Conservation (phyloP, 2,113 vertebrate species). For the Micromys minutus region DNA sequence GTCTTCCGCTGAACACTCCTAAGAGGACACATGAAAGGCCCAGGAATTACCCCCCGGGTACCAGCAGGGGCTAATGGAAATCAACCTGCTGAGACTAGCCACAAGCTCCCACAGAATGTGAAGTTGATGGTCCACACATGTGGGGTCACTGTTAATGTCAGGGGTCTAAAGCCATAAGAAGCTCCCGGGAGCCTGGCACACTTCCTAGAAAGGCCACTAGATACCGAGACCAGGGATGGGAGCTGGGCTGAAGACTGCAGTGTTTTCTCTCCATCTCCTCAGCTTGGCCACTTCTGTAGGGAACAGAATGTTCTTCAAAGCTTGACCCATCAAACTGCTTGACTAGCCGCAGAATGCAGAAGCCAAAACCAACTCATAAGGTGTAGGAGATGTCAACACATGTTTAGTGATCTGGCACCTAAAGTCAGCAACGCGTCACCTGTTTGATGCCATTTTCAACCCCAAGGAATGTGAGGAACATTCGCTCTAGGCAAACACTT, state of each 20-base stretch:
- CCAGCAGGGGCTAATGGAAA: background rate
- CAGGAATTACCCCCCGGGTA: background rate
- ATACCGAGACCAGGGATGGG: background rate
- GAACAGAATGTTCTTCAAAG: background rate
- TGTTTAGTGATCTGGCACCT: background rate
- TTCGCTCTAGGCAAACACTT: background rate
- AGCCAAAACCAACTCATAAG: background rate
- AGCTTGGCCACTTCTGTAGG: background rate
- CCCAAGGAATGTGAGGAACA: background rate
- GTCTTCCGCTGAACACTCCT: conserved; percentile 90
- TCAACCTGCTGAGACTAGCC: background rate
- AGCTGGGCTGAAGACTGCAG: background rate
- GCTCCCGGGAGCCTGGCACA: accelerated
- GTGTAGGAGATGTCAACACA: background rate
- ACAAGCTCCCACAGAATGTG: background rate
- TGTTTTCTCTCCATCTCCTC: background rate
- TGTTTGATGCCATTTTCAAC: background rate
- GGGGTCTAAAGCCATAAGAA: background rate
- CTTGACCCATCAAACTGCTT: background rate
- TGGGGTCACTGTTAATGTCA: background rate
- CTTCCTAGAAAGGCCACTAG: background rate
- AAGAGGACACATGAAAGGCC: conserved; percentile 52
- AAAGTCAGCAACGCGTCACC: background rate
- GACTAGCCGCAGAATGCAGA: background rate
- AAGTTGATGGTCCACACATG: background rate